Percentiles rank a stretch among this genome's conserved stretches.
These are phyloP conservation scores for Spea multiplicata DNA, from an alignment of 2,113 vertebrate genomes.

Conservation along the genomic window DNA sequence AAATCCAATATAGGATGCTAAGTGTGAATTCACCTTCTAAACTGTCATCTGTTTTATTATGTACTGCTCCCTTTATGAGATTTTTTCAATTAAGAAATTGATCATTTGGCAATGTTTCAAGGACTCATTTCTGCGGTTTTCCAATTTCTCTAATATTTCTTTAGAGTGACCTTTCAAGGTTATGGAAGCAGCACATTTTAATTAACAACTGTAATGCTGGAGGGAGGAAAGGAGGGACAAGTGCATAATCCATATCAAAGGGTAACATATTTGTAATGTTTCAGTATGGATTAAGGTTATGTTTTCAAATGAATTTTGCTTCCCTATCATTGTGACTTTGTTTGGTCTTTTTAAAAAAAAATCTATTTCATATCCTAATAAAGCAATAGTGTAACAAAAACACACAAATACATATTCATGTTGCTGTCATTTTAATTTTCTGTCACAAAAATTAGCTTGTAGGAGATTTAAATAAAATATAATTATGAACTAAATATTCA, in stretches of 20 bases:
- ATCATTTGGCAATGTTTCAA: slow-evolving; percentile 42
- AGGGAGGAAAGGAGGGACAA: slow-evolving; percentile 16
- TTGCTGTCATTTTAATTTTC: no score
- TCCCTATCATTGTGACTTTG: neutral
- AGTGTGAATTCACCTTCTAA: slow-evolving; percentile 31
- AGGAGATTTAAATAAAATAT: no score
- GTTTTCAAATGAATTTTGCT: slow-evolving; percentile 16
- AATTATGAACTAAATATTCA: no score
- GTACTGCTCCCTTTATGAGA: slow-evolving; percentile 39
- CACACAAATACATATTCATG: no score
- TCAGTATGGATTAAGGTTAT: slow-evolving; percentile 10
- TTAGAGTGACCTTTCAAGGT: slow-evolving; percentile 45
- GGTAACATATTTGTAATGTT: slow-evolving; percentile 14
- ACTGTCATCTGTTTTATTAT: slow-evolving; percentile 19
- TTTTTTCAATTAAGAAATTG: slow-evolving; percentile 48
- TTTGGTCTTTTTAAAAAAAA: no score
- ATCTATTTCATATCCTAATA: no score
- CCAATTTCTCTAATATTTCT: slow-evolving; percentile 43
- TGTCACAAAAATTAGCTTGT: no score
- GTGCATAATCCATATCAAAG: slow-evolving; percentile 24
- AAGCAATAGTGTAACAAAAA: no score
- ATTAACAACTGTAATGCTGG: slow-evolving; percentile 43
- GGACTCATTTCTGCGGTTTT: slow-evolving; percentile 32
- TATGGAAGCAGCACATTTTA: slow-evolving; percentile 41
- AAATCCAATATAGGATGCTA: slow-evolving; percentile 27